phyloP scores from a whole-genome alignment of 2,888 invertebrate species.

The Aleiodes leptofemur region DNA sequence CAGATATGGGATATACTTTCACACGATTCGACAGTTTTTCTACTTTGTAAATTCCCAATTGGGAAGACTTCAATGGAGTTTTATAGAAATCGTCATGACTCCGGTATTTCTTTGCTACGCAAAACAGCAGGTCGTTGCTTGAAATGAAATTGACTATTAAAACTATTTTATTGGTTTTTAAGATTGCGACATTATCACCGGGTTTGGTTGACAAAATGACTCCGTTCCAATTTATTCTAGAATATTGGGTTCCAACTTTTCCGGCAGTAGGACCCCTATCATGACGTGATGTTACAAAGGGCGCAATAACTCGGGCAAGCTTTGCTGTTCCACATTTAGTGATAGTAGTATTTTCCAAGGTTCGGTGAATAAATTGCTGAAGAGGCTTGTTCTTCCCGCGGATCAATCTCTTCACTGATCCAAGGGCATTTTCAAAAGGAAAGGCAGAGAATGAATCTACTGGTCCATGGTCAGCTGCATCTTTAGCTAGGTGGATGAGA shows the following conservation, averaged over 20 bases:
- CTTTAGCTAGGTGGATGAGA: conserved; percentile 6
- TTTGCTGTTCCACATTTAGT: not conserved
- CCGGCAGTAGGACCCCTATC: not conserved
- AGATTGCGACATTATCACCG: not conserved
- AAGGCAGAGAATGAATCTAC: conserved; percentile 17
- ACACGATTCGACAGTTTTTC: not conserved
- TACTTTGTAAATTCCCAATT: not conserved
- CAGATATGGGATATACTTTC: too few relatives aligned
- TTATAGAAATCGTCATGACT: not conserved
- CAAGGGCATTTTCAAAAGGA: conserved; percentile 9
- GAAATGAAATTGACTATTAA: not conserved
- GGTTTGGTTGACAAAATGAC: not conserved
- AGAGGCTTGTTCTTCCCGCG: not conserved
- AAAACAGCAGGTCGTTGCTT: not conserved
- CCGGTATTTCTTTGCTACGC: not conserved
- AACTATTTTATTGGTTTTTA: not conserved
- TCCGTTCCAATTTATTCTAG: conserved; percentile 3
- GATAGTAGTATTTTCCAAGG: not conserved
- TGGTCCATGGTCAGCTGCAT: not conserved
- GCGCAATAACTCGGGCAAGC: not conserved
- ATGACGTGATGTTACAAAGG: not conserved
- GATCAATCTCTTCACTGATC: not conserved
- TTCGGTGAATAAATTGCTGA: conserved; percentile 1
- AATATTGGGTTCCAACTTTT: not conserved
- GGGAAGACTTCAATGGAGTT: conserved; percentile 6